phyloP scores from a whole-genome alignment of 2,888 invertebrate species.

The Tuta absoluta region DNA sequence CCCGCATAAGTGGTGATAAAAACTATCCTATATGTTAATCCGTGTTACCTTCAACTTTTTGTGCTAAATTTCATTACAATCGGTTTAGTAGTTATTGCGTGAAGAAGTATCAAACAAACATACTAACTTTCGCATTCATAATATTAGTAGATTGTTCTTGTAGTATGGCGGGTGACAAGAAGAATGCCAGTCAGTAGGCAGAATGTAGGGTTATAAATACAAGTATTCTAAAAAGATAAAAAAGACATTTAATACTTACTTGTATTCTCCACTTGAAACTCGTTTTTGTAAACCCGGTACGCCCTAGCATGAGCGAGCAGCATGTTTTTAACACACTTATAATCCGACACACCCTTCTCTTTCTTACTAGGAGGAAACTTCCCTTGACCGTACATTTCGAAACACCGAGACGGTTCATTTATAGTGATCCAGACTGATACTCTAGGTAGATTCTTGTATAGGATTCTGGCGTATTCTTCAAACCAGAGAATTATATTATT shows the following conservation, averaged over 20 bases:
- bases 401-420: constrained; percentile 80
- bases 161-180: no score
- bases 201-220: no score
- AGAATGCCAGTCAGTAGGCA: no score
- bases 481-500: constrained; percentile 63
- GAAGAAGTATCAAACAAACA: no score
- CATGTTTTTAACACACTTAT: constrained; percentile 78
- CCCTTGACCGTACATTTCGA: constrained; percentile 68
- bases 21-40: no score
- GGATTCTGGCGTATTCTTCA: constrained; percentile 69
- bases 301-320: constrained; percentile 81
- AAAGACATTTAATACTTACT: constrained; percentile 34
- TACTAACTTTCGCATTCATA: no score
- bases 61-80: no score
- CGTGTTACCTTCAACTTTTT: no score
- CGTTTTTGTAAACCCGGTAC: constrained; percentile 67
- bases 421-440: constrained; percentile 76
- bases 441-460: background rate
- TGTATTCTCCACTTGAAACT: constrained; percentile 43
- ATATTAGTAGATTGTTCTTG: no score
- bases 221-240: no score
- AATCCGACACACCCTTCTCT: constrained; percentile 68
- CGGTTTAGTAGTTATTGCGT: no score
- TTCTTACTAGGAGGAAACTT: constrained; percentile 58
- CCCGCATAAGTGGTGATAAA: no score